These are phyloP conservation scores for Hermaeophaga mercurialis DNA, from an alignment of 2,888 invertebrate species.

Conservation along the genomic window DNA sequence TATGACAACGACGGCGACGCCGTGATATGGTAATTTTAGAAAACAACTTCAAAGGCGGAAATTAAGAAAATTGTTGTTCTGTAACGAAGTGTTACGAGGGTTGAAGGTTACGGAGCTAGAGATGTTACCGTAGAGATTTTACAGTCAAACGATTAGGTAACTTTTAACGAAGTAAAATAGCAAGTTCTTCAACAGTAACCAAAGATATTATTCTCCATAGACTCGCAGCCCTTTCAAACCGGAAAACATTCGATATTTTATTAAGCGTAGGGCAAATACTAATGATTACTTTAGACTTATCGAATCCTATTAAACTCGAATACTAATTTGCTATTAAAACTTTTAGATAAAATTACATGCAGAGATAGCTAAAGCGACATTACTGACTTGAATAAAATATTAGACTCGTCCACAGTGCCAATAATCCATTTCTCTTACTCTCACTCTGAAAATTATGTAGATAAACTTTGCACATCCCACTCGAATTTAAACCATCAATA, in stretches of 20 bases:
- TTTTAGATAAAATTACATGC: slow-evolving; percentile 3
- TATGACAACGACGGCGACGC: slow-evolving; percentile 37
- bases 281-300: slow-evolving; percentile 11
- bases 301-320: slow-evolving; percentile 11
- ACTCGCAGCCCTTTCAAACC: slow-evolving; percentile 5
- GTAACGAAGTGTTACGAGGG: slow-evolving; percentile 8
- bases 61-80: slow-evolving; percentile 20
- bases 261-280: slow-evolving; percentile 12
- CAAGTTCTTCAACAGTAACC: slow-evolving; percentile 14
- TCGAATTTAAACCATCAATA: no score
- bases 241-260: slow-evolving; percentile 14
- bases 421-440: no score
- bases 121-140: neutral
- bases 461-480: no score
- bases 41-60: slow-evolving; percentile 30
- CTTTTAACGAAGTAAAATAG: slow-evolving; percentile 6
- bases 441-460: no score
- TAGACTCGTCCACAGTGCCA: no score
- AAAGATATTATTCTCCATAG: slow-evolving; percentile 12
- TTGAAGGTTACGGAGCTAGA: neutral
- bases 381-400: neutral
- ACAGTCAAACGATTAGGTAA: slow-evolving; percentile 9
- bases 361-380: neutral
- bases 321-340: slow-evolving; percentile 6
- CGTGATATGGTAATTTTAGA: slow-evolving; percentile 46